Base-by-base conservation (phyloP, 2,797 vertebrate genomes). In the Carapus acus region DNA sequence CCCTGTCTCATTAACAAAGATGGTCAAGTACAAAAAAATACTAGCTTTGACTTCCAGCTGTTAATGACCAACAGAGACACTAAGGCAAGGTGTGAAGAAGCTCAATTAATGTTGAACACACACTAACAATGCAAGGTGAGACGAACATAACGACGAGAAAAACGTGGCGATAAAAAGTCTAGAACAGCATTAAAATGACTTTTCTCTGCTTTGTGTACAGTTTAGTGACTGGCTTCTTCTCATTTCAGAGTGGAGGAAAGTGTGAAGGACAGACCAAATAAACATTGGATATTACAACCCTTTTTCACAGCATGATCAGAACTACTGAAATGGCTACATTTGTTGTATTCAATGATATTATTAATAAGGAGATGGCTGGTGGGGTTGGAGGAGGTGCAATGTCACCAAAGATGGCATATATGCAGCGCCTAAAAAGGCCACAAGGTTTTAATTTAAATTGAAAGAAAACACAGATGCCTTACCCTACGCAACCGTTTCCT, bases 1-100 rank as follows among this genome's bases (percentile, higher is more conserved):
- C 65, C 44, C 22, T 52, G 61, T 66, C 49, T 70, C 56, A 54
- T 61, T 40, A 65, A 73, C 56, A 68, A 69, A 69, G 66, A 71
- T 33, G 67, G 49, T 75, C 43, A 12, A 50, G 24, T 53, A 67
- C 31, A 69, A 69, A 59, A 65, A 8, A 45, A 57, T 36, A 7
- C 58, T 23, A 61, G 40, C 18, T 62, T 69, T 27, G 54, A 56
- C 55, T 22, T 62, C 55, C 47, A 65, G 18, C 39, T 43, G 59
- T 59, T 63, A 45, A 54, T 43, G 39, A 63, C 16, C 3, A 31
- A 46, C 45, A 44, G 60, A 62, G 43, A 61, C 13, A 54, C 36
- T 41, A 62, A 74, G 62, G 69, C 65, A 62, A 46, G 63, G 20
- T 49, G 52, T 62, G 54, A 55, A 42, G 24, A 22, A 20, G 65